Conservation (phyloP, 2,888 invertebrate species). For the Noctua fimbriata region DNA sequence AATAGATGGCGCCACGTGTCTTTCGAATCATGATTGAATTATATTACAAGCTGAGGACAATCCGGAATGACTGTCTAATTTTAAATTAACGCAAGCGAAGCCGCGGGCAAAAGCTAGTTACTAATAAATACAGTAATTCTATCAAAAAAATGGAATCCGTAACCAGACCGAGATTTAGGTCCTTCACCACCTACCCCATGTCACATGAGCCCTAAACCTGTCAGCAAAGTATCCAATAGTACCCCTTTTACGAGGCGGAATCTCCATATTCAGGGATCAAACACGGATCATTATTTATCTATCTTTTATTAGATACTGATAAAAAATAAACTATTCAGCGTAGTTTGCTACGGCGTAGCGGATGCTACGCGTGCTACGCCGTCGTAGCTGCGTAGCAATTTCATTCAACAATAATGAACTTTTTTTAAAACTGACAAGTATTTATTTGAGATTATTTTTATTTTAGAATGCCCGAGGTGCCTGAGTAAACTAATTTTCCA, state of each 20-base stretch:
- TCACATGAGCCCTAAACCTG: conserved; percentile 19
- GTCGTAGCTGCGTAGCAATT: neutral
- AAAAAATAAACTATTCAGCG: neutral
- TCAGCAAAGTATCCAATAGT: conserved; percentile 9
- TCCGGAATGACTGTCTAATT: no score
- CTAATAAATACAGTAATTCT: neutral
- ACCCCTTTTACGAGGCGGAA: conserved; percentile 17
- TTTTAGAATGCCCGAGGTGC: neutral
- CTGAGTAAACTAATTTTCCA: neutral
- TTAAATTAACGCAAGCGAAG: no score
- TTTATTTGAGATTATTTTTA: neutral
- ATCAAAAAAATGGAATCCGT: neutral
- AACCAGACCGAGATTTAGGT: conserved; percentile 5
- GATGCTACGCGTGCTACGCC: conserved; percentile 12
- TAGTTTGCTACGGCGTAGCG: conserved; percentile 1
- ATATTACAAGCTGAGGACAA: no score
- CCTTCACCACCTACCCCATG: neutral
- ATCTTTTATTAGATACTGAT: neutral
- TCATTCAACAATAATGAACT: neutral
- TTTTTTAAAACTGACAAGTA: neutral
- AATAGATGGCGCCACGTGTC: no score
- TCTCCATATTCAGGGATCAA: neutral
- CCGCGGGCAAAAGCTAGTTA: no score
- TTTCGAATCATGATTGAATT: no score
- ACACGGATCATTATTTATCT: neutral